Percentiles rank a stretch among this genome's conserved stretches.
These are phyloP conservation scores for Cremastinae sp. DNA, from an alignment of 2,888 invertebrate species.

Conservation along the genomic window DNA sequence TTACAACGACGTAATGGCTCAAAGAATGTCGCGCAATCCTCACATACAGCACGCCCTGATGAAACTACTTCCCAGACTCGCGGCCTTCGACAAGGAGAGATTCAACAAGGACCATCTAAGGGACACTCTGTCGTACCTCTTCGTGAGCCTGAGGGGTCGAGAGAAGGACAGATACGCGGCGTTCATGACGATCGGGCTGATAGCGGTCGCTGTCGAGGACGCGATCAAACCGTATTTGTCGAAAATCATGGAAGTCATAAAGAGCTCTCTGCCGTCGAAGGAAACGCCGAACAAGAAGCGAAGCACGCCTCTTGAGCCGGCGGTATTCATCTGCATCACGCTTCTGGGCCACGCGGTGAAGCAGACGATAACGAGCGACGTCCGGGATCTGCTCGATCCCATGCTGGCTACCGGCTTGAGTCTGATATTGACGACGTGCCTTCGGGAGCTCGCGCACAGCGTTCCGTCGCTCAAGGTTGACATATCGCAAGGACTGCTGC, in stretches of 20 bases:
- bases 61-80: constrained; percentile 93
- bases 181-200: constrained; percentile 93
- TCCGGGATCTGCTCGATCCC: constrained; percentile 92
- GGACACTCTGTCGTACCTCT: constrained; percentile 89
- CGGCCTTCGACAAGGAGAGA: constrained; percentile 93
- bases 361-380: constrained; percentile 88
- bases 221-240: constrained; percentile 91
- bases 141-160: constrained; percentile 88
- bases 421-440: constrained; percentile 93
- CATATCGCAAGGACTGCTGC: constrained; percentile 95
- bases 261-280: constrained; percentile 88
- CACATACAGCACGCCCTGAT: constrained; percentile 94
- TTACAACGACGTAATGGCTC: constrained; percentile 89
- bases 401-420: constrained; percentile 97
- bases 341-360: constrained; percentile 94
- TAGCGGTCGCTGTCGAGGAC: constrained; percentile 93
- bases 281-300: constrained; percentile 90
- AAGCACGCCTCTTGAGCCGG: constrained; percentile 87
- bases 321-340: constrained; percentile 96
- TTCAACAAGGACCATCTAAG: constrained; percentile 90
- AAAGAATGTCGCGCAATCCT: constrained; percentile 87
- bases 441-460: constrained; percentile 93
- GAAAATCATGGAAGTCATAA: constrained; percentile 92
- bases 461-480: constrained; percentile 93
- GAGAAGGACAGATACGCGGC: constrained; percentile 94